Percentiles rank a stretch among this genome's conserved stretches.
These are phyloP conservation scores for Eretmocerus hayati DNA, from an alignment of 2,888 invertebrate species.

Conservation along the genomic window DNA sequence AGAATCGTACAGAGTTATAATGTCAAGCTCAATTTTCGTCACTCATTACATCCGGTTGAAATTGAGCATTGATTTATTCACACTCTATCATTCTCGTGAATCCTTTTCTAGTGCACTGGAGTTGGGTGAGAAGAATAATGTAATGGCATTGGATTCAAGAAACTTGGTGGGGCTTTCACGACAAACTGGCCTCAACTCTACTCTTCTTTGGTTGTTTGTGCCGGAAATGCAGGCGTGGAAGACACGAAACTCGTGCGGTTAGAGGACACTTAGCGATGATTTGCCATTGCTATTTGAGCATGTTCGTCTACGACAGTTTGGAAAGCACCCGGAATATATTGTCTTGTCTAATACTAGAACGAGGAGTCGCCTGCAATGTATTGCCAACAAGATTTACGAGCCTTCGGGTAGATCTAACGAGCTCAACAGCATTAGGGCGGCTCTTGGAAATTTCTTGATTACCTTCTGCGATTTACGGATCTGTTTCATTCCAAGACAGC, in stretches of 20 bases:
- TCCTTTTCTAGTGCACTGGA: too few species aligned
- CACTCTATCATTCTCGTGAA: too few species aligned
- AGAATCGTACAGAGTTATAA: too few species aligned
- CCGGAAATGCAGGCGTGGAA: neutral
- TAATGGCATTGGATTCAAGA: neutral
- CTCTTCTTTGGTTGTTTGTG: neutral
- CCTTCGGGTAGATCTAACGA: slow-evolving; percentile 6
- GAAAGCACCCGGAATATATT: neutral
- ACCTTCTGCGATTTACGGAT: slow-evolving; percentile 19
- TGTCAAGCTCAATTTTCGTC: too few species aligned
- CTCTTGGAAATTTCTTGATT: slow-evolving; percentile 19
- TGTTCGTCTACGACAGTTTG: neutral
- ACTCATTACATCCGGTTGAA: too few species aligned
- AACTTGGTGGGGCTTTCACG: neutral
- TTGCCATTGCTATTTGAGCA: neutral
- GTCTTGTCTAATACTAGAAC: neutral
- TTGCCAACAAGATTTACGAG: slow-evolving; percentile 14
- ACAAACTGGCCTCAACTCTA: slow-evolving; percentile 5
- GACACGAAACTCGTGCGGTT: neutral
- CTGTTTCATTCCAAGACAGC: slow-evolving; percentile 11
- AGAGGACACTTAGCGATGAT: slow-evolving; percentile 2
- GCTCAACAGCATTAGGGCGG: slow-evolving; percentile 21
- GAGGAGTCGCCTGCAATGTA: neutral
- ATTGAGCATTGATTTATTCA: too few species aligned
- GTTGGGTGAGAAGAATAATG: neutral